These are phyloP conservation scores for Hexactinellida sp. DNA, from an alignment of 37 sponge, comb jelly and placozoan genomes.

Conservation along the genomic window DNA sequence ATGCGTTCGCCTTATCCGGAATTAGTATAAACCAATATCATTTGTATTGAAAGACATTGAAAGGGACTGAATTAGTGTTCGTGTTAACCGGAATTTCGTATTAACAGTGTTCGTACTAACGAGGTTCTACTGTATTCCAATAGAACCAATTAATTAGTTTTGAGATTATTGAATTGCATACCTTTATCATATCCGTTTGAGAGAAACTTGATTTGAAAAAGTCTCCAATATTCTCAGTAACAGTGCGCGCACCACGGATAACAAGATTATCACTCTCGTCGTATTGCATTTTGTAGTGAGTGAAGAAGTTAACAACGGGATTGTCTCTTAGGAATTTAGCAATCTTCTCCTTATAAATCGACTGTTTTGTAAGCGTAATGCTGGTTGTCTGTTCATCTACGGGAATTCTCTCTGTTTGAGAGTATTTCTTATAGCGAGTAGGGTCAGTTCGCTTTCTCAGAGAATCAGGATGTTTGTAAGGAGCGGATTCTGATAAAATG, in stretches of 20 bases:
- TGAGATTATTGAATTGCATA: neutral
- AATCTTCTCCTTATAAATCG: neutral
- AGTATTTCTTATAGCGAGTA: neutral
- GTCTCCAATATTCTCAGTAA: slow-evolving; percentile 64
- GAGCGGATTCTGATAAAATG: slow-evolving; percentile 40
- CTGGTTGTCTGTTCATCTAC: neutral
- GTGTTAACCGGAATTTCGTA: too few species aligned
- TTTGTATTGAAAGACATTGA: too few species aligned
- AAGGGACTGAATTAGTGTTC: too few species aligned
- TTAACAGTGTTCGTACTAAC: too few species aligned
- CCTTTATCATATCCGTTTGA: neutral
- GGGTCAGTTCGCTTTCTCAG: neutral
- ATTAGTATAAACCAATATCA: too few species aligned
- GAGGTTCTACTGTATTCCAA: too few species aligned
- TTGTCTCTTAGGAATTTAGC: neutral
- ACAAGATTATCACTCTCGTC: slow-evolving; percentile 87
- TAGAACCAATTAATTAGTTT: neutral
- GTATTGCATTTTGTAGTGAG: slow-evolving; percentile 43
- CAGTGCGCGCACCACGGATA: slow-evolving; percentile 50
- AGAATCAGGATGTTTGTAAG: slow-evolving; percentile 50
- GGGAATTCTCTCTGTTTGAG: neutral
- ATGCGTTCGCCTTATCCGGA: too few species aligned
- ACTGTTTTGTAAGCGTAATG: neutral
- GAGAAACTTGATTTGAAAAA: neutral
- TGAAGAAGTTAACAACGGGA: neutral